phyloP scores from a whole-genome alignment of 2,797 vertebrate genomes.

The Poecile montanus region DNA sequence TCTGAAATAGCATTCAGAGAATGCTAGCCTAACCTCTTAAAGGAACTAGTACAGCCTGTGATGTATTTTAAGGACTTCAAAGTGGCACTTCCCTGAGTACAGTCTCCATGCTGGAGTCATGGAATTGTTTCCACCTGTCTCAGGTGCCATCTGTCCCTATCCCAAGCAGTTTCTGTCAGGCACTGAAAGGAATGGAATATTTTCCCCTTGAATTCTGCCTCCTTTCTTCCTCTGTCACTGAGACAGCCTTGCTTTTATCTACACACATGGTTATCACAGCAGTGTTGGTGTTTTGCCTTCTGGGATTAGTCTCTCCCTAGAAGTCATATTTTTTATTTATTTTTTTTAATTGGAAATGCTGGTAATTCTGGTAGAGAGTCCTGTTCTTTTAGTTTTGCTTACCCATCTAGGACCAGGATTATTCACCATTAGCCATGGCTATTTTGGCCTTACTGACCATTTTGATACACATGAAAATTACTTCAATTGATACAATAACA shows the following conservation, averaged over 20 bases:
- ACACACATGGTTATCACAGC: neutral
- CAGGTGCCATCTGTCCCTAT: neutral
- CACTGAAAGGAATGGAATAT: neutral
- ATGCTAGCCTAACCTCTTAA: neutral
- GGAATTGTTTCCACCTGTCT: neutral
- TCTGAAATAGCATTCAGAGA: neutral
- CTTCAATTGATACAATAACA: neutral
- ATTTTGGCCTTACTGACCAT: neutral
- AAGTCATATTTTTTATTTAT: too few relatives aligned
- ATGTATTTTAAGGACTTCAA: neutral
- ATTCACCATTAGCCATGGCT: neutral
- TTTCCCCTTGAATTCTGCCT: neutral
- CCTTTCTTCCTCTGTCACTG: neutral
- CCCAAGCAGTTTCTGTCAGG: neutral
- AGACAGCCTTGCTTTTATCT: neutral
- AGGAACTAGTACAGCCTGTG: neutral
- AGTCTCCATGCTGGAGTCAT: neutral
- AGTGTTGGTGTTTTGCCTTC: neutral
- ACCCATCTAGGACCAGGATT: neutral
- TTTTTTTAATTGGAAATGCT: neutral
- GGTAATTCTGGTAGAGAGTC: neutral
- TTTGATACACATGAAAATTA: neutral
- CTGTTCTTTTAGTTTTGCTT: neutral
- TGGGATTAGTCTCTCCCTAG: neutral
- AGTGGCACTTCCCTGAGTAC: neutral